Evolutionary conservation across 2,888 invertebrate species (phyloP).

Genomic region (Mamestra brassicae): DNA sequence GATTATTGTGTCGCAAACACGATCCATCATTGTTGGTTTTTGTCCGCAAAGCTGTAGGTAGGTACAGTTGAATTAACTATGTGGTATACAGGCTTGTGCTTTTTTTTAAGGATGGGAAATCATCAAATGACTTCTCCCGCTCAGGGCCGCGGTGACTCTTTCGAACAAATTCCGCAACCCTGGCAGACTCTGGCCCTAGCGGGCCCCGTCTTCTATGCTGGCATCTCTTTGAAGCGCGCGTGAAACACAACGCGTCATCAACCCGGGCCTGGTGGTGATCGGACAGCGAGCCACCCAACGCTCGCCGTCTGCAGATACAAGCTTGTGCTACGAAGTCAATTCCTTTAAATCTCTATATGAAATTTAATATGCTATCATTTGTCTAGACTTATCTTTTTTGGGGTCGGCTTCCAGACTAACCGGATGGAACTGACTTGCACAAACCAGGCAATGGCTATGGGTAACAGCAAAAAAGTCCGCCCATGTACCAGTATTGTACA

Average conservation of each 20-base stretch:
- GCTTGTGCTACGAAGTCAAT: neutral
- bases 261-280: too few relatives aligned
- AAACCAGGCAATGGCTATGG: too few relatives aligned
- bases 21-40: constrained; percentile 74
- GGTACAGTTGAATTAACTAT: constrained; percentile 24
- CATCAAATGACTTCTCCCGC: too few relatives aligned
- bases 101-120: neutral
- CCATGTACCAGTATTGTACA: neutral
- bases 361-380: neutral
- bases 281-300: too few relatives aligned
- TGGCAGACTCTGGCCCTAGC: too few relatives aligned
- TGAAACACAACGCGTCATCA: too few relatives aligned
- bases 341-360: too few relatives aligned
- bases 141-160: too few relatives aligned
- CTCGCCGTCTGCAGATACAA: too few relatives aligned
- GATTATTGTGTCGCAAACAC: constrained; percentile 61
- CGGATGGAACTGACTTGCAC: neutral
- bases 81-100: neutral
- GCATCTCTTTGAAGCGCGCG: too few relatives aligned
- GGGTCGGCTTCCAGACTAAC: neutral
- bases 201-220: too few relatives aligned
- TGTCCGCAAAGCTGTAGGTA: constrained; percentile 59
- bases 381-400: neutral
- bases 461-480: neutral
- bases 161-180: too few relatives aligned